Conservation (phyloP, 1,140 invertebrate species). For the Megalopta genalis region DNA sequence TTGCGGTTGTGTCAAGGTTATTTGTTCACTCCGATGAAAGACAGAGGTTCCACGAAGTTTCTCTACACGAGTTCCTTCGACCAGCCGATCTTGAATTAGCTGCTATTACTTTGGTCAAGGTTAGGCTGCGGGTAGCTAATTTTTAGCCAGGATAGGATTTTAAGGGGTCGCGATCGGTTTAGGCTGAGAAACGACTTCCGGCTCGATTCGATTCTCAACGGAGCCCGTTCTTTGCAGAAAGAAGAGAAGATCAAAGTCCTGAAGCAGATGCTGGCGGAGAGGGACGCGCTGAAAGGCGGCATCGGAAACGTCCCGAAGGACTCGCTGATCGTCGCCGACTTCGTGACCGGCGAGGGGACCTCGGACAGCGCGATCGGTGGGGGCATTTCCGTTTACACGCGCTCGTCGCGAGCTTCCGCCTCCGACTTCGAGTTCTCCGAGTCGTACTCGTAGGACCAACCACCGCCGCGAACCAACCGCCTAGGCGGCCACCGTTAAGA, state of each 20-base stretch:
- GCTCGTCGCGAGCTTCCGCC: constrained; percentile 88
- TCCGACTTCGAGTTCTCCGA: constrained; percentile 93
- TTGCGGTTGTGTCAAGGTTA: no score
- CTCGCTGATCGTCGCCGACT: constrained; percentile 84
- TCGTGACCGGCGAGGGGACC: constrained; percentile 87
- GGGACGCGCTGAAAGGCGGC: constrained; percentile 81
- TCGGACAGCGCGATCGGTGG: constrained; percentile 87
- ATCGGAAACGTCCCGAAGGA: constrained; percentile 75
- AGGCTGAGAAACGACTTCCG: no score
- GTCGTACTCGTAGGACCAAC: constrained; percentile 86
- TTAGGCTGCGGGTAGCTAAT: no score
- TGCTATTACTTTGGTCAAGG: no score
- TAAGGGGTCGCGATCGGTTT: no score
- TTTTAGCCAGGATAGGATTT: no score
- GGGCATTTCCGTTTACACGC: constrained; percentile 86
- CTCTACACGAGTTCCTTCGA: no score
- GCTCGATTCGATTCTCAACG: no score
- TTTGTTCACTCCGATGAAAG: no score
- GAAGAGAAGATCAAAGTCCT: constrained; percentile 92
- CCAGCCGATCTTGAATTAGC: no score
- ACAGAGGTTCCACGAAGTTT: no score
- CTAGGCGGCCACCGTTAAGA: constrained; percentile 40
- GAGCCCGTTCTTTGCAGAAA: constrained; percentile 83
- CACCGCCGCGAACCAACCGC: constrained; percentile 16
- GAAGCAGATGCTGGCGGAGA: constrained; percentile 88